phyloP scores from a whole-genome alignment of 2,113 vertebrate species.

The Microcebus lehilahytsara region DNA sequence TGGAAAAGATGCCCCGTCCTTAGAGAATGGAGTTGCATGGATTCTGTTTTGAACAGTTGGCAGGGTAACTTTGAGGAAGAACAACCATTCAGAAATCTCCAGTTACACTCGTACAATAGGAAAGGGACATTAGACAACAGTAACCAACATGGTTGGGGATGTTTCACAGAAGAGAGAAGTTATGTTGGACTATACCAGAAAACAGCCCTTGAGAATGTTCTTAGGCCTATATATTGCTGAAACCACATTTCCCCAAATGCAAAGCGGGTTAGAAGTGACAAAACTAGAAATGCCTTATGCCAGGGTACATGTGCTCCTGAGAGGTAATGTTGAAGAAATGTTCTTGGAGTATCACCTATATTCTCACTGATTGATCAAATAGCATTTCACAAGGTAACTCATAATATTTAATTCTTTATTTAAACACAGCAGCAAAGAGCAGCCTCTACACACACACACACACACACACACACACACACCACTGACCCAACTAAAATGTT shows the following conservation, averaged over 20 bases:
- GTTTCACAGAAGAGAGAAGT: neutral
- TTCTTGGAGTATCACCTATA: neutral
- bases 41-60: neutral
- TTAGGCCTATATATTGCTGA: neutral
- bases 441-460: neutral
- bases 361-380: neutral
- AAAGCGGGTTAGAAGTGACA: neutral
- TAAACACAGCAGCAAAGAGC: neutral
- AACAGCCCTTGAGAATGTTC: neutral
- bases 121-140: neutral
- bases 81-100: neutral
- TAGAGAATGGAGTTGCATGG: rapidly evolving
- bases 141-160: no score
- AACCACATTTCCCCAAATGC: neutral
- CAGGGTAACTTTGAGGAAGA: neutral
- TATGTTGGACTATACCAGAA: neutral
- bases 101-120: neutral
- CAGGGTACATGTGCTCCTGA: neutral
- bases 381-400: neutral
- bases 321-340: neutral
- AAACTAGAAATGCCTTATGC: neutral
- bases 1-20: neutral
- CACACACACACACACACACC: neutral
- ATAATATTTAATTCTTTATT: neutral
- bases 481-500: neutral